Base-by-base conservation (phyloP, 2,797 vertebrate genomes). In the Oreochromis mossambicus region DNA sequence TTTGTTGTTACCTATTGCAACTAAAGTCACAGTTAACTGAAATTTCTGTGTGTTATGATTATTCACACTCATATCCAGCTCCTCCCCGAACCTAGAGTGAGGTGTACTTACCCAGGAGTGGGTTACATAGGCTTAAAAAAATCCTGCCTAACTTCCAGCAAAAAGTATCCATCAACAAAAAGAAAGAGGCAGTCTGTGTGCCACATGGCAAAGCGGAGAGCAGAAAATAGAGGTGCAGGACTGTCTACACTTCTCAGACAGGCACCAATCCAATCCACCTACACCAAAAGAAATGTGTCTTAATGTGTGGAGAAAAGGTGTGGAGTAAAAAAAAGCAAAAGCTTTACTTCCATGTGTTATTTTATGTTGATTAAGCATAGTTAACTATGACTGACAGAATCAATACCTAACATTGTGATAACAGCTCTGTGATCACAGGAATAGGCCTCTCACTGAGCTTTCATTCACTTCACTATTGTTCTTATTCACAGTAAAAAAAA, bases 331-430 rank as follows among this genome's bases (percentile, higher is more conserved):
- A 4, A 61, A 80, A 70, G 32, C 34, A 66, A 78, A 77, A 38
- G 50, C 46, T 80, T 77, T 43, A 68, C 84, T 79, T 75, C 66
- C 29, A 79, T 55, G 76, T 63, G 29, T 46, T 79, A 13, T 48
- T 87, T 54, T 85, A 70, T 73, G 83, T 50, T 87, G 66, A 86
- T 88, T 77, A 85, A 75, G 24, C 81, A 58, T 32, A n/a, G 38
- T 79, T 79, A 82, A 70, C 76, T 78, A 51, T 55, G 56, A 86
- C 34, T 76, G 83, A 85, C 46, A 56, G n/a, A 83, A 87, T 84
- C 86, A 70, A 91, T 88, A 66, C 38, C 77, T 32, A 50, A n/a
- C 43, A 77, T 50, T 76, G 70, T 80, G 76, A 77, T 88, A 75
- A 83, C 46, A 82, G 80, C 55, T 38, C 5, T 58, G 5, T 82